Percentiles rank a stretch among this genome's conserved stretches.
Conservation (phyloP, 2,113 vertebrate genomes). For the Cyprinodon brontotheroides region DNA sequence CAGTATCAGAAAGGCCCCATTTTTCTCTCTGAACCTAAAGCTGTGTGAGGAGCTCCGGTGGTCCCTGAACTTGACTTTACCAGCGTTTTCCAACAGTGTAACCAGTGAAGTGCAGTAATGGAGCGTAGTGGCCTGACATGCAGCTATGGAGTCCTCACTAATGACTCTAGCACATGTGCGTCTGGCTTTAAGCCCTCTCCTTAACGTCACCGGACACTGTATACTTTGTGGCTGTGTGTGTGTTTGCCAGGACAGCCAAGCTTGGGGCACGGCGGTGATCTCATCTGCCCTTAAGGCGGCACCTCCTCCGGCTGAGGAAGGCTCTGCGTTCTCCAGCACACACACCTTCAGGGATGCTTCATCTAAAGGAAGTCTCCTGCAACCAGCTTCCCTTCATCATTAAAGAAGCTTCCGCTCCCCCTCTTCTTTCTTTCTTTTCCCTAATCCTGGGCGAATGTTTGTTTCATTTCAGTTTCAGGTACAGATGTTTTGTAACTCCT, state of each 20-base stretch:
- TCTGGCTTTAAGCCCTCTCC: conserved; percentile 72
- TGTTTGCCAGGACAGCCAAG: conserved; percentile 54
- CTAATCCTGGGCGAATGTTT: conserved; percentile 79
- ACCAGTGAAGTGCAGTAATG: conserved; percentile 67
- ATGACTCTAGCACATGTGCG: conserved; percentile 77
- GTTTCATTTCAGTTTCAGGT: conserved; percentile 80
- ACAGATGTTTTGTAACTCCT: conserved; percentile 83
- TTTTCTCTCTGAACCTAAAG: neutral
- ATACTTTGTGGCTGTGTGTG: conserved; percentile 34
- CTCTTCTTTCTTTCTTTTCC: conserved; percentile 79
- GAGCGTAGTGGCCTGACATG: conserved; percentile 65
- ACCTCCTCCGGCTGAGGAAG: conserved; percentile 56
- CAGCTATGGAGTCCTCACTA: conserved; percentile 70
- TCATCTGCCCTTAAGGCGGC: conserved; percentile 71
- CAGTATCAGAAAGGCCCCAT: neutral
- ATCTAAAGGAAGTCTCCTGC: conserved; percentile 32
- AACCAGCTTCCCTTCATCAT: conserved; percentile 25
- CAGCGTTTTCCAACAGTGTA: conserved; percentile 43
- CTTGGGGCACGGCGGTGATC: conserved; percentile 64
- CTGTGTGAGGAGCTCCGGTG: conserved; percentile 48
- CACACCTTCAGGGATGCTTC: conserved; percentile 17
- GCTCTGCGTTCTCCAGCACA: conserved; percentile 29
- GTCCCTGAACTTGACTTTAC: conserved; percentile 60
- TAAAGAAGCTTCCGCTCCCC: conserved; percentile 4
- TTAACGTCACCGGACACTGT: conserved; percentile 77